Base-by-base conservation (phyloP, 2,888 invertebrate genomes). In the Nomada hirtipes region DNA sequence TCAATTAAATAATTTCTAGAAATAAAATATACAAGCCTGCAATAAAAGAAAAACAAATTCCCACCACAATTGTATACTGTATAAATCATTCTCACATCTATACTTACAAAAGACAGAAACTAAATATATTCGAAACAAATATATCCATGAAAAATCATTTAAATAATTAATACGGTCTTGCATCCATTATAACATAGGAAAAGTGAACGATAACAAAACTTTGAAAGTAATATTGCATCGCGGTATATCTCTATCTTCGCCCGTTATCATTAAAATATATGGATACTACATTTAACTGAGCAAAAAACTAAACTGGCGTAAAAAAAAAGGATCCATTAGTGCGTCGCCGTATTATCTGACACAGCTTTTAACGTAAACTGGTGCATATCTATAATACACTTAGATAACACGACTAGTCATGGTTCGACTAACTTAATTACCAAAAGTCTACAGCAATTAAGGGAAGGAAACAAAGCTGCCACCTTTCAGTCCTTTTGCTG, bases 351-450 rank as follows among this genome's bases (percentile, higher is more conserved):
- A 52, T 42, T 20, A 57, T 44, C 47, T 20, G 7, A 4, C 1
- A 2, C 9, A 13, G n/a, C 11, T 23, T 13, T 68, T 74, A 68
- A 59, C 67, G 4, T 4, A 18, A 29, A 36, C 36, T 18, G 10
- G 13, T n/a, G 36, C 36, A 23, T 36, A 47, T 70, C 29, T 29
- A 47, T 78, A 63, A 68, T 52, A n/a, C 18, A 15, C 15, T 26
- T 20, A 73, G 80, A 80, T 79, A 80, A 59, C 50, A 3, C n/a
- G 26, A 29, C 42, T 67, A 23, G 63, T 60, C 13, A 20, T 23
- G 18, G 53, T 64, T 11, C 42, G 57, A 26, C 63, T 29, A 47
- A 23, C 52, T 47, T 71, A 76, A 76, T 63, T 44, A 13, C n/a
- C 11, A 47, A 52, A 76, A 68, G 47, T 53, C 36, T 50, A 47